Conservation (phyloP, 2,797 vertebrate species). For the Prunella strophiata region DNA sequence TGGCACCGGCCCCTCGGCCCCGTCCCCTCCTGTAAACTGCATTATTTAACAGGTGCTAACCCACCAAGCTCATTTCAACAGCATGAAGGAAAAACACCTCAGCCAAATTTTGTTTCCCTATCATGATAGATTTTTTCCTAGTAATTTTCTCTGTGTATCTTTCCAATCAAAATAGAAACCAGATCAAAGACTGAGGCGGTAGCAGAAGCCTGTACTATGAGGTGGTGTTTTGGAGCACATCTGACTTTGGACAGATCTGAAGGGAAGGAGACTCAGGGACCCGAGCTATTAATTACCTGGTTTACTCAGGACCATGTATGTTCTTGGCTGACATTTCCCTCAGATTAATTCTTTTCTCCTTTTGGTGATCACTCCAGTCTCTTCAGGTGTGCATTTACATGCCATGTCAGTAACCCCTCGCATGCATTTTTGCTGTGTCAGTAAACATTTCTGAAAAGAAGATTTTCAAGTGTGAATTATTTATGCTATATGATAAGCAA, state of each 20-base stretch:
- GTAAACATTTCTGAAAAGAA: constrained; percentile 88
- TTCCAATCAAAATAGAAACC: background rate
- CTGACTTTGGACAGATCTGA: background rate
- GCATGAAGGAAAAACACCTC: background rate
- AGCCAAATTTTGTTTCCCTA: background rate
- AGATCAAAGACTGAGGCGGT: background rate
- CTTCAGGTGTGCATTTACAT: constrained; percentile 17
- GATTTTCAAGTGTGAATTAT: constrained; percentile 88
- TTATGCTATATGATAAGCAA: constrained; percentile 87
- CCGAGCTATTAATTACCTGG: background rate
- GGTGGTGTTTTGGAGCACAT: background rate
- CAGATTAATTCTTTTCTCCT: background rate
- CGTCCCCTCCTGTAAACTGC: background rate
- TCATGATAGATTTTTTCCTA: background rate
- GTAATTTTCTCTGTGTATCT: background rate
- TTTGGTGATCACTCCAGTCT: background rate
- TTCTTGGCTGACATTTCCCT: background rate
- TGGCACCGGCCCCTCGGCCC: accelerated
- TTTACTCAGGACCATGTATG: background rate
- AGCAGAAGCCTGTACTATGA: background rate
- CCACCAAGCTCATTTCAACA: background rate
- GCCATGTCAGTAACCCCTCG: constrained; percentile 62
- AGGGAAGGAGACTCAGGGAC: background rate
- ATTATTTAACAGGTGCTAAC: background rate
- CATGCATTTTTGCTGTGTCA: constrained; percentile 83